Percentiles rank a stretch among this genome's conserved stretches.
Conservation (phyloP, 2,797 vertebrate species). For the Brotogeris chrysoptera region DNA sequence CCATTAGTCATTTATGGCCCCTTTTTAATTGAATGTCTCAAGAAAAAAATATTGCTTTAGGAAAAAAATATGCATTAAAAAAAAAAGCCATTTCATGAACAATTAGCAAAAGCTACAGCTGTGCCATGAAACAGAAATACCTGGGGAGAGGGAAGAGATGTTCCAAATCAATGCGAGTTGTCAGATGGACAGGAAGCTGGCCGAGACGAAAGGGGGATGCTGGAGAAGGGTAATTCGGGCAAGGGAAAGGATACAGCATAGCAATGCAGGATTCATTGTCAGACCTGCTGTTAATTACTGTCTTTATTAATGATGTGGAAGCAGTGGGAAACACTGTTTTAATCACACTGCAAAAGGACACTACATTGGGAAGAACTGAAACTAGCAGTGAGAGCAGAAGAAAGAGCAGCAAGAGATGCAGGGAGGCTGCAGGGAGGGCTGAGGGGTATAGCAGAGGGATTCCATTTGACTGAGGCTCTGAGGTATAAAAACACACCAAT, state of each 20-base stretch:
- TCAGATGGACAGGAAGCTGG: not conserved
- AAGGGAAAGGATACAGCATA: not conserved
- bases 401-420: not conserved
- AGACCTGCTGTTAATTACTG: not conserved
- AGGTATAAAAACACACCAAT: not conserved
- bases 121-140: not conserved
- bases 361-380: not conserved
- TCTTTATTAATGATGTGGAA: conserved; percentile 1
- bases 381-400: not conserved
- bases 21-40: not conserved
- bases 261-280: not conserved
- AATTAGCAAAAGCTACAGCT: conserved; percentile 45
- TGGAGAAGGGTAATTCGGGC: not conserved
- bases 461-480: not conserved
- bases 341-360: not conserved
- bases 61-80: not conserved
- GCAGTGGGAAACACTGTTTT: not conserved
- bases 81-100: not conserved
- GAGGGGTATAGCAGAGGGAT: not conserved
- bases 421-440: not conserved
- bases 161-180: not conserved
- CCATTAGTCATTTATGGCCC: conserved; percentile 6
- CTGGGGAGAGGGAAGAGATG: not conserved
- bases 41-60: conserved; percentile 32
- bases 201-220: not conserved